Conservation (phyloP, 2,113 vertebrate genomes). For the Ptyas mucosa region DNA sequence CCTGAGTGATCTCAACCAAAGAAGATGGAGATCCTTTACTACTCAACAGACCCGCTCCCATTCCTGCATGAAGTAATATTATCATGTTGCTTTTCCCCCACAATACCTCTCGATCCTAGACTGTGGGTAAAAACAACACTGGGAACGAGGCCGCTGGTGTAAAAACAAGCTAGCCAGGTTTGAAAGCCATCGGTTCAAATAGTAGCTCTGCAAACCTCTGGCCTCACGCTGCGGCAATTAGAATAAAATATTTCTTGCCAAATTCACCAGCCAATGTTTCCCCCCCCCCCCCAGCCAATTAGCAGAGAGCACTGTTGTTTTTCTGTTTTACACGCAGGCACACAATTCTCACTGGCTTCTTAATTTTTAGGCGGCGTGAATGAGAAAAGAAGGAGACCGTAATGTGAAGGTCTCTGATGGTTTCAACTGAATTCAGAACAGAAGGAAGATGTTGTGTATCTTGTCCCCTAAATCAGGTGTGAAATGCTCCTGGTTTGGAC, state of each 20-base stretch:
- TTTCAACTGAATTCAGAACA: not conserved
- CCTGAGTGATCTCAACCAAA: not conserved
- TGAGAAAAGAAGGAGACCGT: not conserved
- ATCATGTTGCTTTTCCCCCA: not conserved
- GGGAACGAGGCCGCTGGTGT: not conserved
- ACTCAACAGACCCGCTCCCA: not conserved
- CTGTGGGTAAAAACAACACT: not conserved
- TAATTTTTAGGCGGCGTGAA: not conserved
- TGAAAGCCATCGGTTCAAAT: not conserved
- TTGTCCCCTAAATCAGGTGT: too few species aligned
- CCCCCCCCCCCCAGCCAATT: not conserved
- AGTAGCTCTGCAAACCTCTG: not conserved
- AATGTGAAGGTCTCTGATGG: not conserved
- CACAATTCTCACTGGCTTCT: not conserved
- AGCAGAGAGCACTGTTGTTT: not conserved
- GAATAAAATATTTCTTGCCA: not conserved
- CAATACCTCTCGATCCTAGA: not conserved
- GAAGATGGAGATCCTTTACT: not conserved
- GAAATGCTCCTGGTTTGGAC: too few species aligned
- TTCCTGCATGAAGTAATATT: not conserved
- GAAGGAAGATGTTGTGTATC: too few species aligned
- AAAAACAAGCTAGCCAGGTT: not conserved
- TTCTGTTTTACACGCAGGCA: not conserved
- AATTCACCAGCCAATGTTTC: not conserved
- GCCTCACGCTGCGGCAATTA: not conserved